A percentile compares a stretch with the other conserved stretches of the same genome.
These are phyloP conservation scores for Stercorarius parasiticus DNA, from an alignment of 2,113 vertebrate species.

Conservation along the genomic window DNA sequence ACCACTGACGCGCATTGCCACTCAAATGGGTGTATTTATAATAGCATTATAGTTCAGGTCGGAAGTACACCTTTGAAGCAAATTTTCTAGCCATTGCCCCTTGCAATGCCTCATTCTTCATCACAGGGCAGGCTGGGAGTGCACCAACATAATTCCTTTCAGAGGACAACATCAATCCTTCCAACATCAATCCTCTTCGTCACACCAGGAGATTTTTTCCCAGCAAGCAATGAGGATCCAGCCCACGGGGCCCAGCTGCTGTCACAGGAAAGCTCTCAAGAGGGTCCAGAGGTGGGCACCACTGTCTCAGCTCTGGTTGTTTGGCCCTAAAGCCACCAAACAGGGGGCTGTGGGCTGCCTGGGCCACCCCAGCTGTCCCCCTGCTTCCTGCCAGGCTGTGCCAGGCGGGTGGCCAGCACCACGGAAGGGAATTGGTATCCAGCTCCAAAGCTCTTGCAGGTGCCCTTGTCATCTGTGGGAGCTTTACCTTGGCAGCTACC, in stretches of 20 bases:
- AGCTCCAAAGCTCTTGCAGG: not conserved
- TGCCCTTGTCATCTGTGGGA: not conserved
- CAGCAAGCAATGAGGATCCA: not conserved
- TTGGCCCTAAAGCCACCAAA: not conserved
- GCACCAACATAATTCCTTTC: not conserved
- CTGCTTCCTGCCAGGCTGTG: not conserved
- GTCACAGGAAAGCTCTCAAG: not conserved
- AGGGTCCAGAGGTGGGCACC: not conserved
- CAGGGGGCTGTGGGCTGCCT: not conserved
- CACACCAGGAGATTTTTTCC: not conserved
- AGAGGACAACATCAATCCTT: not conserved
- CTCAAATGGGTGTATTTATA: not conserved
- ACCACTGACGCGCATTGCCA: rapidly evolving
- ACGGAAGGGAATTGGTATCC: rapidly evolving
- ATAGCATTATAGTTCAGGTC: not conserved
- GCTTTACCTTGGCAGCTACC: not conserved
- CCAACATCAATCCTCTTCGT: not conserved
- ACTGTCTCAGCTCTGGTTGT: not conserved
- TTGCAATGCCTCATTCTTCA: not conserved
- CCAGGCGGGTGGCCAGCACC: not conserved
- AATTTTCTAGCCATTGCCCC: not conserved
- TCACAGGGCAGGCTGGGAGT: not conserved
- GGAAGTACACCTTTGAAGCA: not conserved
- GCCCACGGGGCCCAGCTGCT: not conserved
- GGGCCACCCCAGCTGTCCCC: not conserved